Percentiles rank a stretch among this genome's conserved stretches.
These are phyloP conservation scores for Notothenia rossii DNA, from an alignment of 2,113 vertebrate genomes.

Conservation along the genomic window DNA sequence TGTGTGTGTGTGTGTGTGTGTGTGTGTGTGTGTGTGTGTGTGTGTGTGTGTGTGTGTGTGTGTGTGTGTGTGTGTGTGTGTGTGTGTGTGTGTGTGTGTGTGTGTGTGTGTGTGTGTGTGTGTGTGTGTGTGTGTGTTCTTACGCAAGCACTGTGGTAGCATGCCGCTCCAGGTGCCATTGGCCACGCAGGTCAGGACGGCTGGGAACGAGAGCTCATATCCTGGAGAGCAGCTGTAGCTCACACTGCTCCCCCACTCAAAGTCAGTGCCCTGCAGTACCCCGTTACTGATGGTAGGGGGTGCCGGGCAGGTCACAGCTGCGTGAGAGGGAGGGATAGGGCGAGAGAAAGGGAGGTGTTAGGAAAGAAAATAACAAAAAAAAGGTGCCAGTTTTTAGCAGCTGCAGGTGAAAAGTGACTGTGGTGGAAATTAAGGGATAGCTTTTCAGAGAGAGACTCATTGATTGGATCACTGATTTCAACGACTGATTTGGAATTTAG, in stretches of 20 bases:
- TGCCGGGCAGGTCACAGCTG: conserved; percentile 93
- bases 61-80: no score
- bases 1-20: no score
- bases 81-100: no score
- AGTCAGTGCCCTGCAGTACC: conserved; percentile 93
- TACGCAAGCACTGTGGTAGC: conserved; percentile 88
- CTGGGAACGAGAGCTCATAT: conserved; percentile 96
- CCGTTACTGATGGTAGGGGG: conserved; percentile 93
- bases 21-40: no score
- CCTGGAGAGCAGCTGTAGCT: conserved; percentile 96
- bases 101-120: background rate
- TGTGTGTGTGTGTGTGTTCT: conserved; percentile 25
- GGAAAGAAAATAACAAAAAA: background rate
- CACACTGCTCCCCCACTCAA: conserved; percentile 97
- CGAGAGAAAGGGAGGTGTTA: conserved; percentile 24
- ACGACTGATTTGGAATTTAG: background rate
- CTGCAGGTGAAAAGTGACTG: conserved; percentile 11
- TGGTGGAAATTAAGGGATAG: background rate
- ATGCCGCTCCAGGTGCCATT: conserved; percentile 96
- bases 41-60: no score
- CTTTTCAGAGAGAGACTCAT: background rate
- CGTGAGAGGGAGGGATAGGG: conserved; percentile 24
- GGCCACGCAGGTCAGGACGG: conserved; percentile 90
- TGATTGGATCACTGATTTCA: background rate
- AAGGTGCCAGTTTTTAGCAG: background rate